Conservation (phyloP, 2,797 vertebrate species). For the Lophotriccus pileatus region DNA sequence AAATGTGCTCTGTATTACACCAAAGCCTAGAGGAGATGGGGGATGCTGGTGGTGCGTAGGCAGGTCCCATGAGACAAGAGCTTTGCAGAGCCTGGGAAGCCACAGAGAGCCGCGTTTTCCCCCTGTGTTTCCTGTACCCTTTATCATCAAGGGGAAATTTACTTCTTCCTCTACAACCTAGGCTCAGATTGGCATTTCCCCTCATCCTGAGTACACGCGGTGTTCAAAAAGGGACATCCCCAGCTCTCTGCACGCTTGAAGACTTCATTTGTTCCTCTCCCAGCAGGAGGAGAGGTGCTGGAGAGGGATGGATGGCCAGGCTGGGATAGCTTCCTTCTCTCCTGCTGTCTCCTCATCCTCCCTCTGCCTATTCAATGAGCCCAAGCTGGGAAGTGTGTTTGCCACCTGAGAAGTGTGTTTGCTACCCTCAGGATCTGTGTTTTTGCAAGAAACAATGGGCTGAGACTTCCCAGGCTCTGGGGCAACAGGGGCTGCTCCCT, state of each 20-base stretch:
- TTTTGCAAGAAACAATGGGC: rapidly evolving
- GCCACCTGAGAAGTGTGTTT: not conserved
- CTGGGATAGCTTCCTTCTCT: not conserved
- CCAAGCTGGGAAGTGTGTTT: not conserved
- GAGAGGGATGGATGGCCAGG: not conserved
- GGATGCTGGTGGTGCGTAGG: rapidly evolving
- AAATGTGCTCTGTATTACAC: not conserved
- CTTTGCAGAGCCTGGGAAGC: not conserved
- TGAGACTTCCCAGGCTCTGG: not conserved
- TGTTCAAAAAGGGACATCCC: rapidly evolving
- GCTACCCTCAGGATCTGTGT: not conserved
- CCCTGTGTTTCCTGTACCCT: rapidly evolving
- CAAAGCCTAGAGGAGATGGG: not conserved
- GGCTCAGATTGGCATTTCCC: not conserved
- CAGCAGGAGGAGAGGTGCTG: too few relatives aligned
- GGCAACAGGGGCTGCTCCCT: not conserved
- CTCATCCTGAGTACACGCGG: not conserved
- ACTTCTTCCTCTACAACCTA: not conserved
- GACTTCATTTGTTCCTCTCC: not conserved
- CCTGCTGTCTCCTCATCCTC: not conserved
- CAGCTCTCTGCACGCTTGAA: rapidly evolving
- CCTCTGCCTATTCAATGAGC: rapidly evolving
- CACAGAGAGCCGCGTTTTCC: rapidly evolving
- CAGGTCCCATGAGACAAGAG: not conserved
- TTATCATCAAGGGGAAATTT: not conserved